Evolutionary conservation across 2,113 vertebrate species (phyloP), one percentile per base, ranked within the genome.

Genomic region (Strix uralensis): DNA sequence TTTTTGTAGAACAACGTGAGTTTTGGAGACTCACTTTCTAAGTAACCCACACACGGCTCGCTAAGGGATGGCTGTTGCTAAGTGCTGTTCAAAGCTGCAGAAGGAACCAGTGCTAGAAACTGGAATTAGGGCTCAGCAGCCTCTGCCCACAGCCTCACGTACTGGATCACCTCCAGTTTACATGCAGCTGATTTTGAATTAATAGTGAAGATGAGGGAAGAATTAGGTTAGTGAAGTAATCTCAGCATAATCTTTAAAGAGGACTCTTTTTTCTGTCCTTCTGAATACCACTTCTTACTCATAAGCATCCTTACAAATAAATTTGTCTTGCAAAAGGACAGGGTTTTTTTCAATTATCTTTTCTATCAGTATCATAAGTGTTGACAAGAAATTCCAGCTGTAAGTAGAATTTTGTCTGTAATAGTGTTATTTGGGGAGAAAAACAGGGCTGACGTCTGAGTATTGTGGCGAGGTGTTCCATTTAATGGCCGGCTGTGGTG

Each of bases 341-440:
- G 51, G 36, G 2, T 9, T 38, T 73, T 69, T 77, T 44, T 49
- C 36, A 30, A 1, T 52, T 81, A 14, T 27, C 21, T 73, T 62
- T 88, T 58, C 42, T 34, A 7, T 44, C 36, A 7, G 23, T 44
- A 54, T 19, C 6, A 0, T 22, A 23, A 46, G 30, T 36, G 36
- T 25, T 62, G 51, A 11, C 27, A 25, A 22, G 65, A 66, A 78
- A 77, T 78, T 61, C 55, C 51, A 86, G 23, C 63, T 27, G 5
- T 44, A 51, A 69, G 49, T 15, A 38, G 65, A 62, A 36, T 75
- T 94, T 69, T 46, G n/a, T 47, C 71, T 72, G 22, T 13, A 52
- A 47, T 65, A 38, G 47, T 0, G 0, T 27, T 38, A 12, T 73
- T 2, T 61, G 72, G 26, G 47, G 40, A 51, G 29, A 32, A 83